phyloP scores from a whole-genome alignment of 2,888 invertebrate species.

The Eucera pruinosa region DNA sequence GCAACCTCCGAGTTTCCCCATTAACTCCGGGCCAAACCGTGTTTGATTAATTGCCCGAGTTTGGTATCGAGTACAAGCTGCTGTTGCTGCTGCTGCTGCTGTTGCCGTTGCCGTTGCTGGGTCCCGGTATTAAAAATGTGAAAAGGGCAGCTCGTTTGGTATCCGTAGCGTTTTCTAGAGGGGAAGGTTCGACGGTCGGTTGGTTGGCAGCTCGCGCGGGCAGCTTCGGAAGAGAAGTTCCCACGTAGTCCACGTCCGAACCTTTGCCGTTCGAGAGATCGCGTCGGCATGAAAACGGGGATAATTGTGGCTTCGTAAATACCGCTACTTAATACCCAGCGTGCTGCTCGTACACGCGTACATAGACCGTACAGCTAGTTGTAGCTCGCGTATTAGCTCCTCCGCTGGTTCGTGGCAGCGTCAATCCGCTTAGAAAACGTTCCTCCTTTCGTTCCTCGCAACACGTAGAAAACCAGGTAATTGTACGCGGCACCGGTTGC shows the following conservation, averaged over 20 bases:
- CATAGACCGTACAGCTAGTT: slow-evolving; percentile 47
- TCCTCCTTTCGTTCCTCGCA: slow-evolving; percentile 51
- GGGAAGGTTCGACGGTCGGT: slow-evolving; percentile 23
- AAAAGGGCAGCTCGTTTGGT: not conserved
- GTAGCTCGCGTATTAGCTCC: slow-evolving; percentile 58
- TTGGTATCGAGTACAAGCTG: not conserved
- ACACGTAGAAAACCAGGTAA: slow-evolving; percentile 67
- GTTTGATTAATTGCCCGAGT: slow-evolving; percentile 13
- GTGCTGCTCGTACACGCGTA: slow-evolving; percentile 54
- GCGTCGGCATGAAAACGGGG: slow-evolving; percentile 72
- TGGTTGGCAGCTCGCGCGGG: not conserved
- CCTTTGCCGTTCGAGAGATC: slow-evolving; percentile 60
- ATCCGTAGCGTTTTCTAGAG: not conserved
- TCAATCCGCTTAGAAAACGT: slow-evolving; percentile 66
- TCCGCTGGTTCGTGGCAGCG: slow-evolving; percentile 63
- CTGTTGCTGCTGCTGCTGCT: too few relatives aligned
- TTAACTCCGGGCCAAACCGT: not conserved
- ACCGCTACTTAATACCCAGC: slow-evolving; percentile 76
- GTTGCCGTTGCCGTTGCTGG: too few relatives aligned
- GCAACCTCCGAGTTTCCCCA: not conserved
- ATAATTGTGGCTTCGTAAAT: slow-evolving; percentile 77
- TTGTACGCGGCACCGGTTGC: slow-evolving; percentile 65
- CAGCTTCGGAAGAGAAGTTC: slow-evolving; percentile 56
- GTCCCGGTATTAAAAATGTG: not conserved
- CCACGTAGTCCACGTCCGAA: slow-evolving; percentile 66